Conservation (phyloP, 2,888 invertebrate genomes). For the Pandemis heparana region DNA sequence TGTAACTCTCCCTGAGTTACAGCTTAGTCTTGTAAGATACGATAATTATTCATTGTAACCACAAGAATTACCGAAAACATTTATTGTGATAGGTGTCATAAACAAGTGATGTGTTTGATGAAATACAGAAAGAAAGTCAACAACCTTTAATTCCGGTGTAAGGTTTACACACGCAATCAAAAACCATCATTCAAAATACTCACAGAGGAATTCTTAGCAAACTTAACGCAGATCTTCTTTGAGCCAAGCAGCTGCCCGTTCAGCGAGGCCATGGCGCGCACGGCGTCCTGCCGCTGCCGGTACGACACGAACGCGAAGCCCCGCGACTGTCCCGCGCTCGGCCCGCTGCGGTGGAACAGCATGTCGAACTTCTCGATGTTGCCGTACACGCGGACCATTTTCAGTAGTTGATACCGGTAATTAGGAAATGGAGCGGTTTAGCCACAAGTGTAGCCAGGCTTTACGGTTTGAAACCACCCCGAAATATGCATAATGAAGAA, state of each 20-base stretch:
- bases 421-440: constrained; percentile 63
- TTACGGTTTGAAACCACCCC: too few species aligned
- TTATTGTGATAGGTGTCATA: too few species aligned
- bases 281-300: constrained; percentile 88
- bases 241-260: constrained; percentile 91
- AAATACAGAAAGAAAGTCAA: too few species aligned
- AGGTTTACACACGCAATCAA: too few species aligned
- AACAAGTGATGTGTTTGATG: too few species aligned
- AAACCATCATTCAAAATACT: constrained; percentile 45
- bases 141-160: too few species aligned
- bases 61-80: too few species aligned
- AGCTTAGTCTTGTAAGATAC: too few species aligned
- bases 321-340: constrained; percentile 94
- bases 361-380: constrained; percentile 98
- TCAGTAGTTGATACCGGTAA: constrained; percentile 97
- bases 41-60: too few species aligned
- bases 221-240: constrained; percentile 91
- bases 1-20: too few species aligned
- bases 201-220: constrained; percentile 90
- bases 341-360: constrained; percentile 96
- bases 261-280: constrained; percentile 89
- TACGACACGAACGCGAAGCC: constrained; percentile 98
- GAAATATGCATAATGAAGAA: too few species aligned
- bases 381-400: constrained; percentile 98
- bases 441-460: too few species aligned